Evolutionary conservation across 2,797 vertebrate species (phyloP).

Genomic region (Ptychobarbus kaznakovi): DNA sequence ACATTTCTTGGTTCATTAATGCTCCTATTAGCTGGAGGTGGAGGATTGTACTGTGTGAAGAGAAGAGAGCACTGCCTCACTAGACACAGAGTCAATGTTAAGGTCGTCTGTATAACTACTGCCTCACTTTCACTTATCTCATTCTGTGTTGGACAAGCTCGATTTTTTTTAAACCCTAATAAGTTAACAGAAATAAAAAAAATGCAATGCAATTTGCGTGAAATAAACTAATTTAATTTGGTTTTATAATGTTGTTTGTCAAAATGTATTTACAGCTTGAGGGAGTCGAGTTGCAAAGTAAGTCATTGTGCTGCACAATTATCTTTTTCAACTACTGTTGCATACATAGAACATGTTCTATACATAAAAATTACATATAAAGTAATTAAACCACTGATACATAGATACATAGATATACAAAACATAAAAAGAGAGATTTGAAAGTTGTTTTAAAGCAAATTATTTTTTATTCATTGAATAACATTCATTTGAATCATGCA

Average conservation of each 20-base stretch:
- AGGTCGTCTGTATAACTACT: not conserved
- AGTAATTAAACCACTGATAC: not conserved
- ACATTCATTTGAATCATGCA: not conserved
- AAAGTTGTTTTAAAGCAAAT: not conserved
- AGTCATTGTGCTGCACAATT: not conserved
- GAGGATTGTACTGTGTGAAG: not conserved
- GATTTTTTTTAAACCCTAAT: not conserved
- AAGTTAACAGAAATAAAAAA: not conserved
- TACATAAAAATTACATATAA: not conserved
- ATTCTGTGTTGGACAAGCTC: not conserved
- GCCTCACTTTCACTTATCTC: not conserved
- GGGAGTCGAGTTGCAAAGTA: not conserved
- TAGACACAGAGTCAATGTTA: not conserved
- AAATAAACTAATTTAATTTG: not conserved
- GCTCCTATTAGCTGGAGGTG: not conserved
- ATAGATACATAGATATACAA: not conserved
- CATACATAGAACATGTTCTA: not conserved
- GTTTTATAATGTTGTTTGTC: not conserved
- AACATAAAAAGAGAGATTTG: not conserved
- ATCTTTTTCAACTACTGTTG: not conserved
- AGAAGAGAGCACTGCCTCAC: not conserved
- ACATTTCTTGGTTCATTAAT: slow-evolving; percentile 4
- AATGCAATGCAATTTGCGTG: no score
- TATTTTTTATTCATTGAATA: not conserved
- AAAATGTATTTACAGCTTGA: not conserved